These are phyloP conservation scores for Drosophila sucinea DNA, from an alignment of 1,140 invertebrate genomes.

Conservation along the genomic window DNA sequence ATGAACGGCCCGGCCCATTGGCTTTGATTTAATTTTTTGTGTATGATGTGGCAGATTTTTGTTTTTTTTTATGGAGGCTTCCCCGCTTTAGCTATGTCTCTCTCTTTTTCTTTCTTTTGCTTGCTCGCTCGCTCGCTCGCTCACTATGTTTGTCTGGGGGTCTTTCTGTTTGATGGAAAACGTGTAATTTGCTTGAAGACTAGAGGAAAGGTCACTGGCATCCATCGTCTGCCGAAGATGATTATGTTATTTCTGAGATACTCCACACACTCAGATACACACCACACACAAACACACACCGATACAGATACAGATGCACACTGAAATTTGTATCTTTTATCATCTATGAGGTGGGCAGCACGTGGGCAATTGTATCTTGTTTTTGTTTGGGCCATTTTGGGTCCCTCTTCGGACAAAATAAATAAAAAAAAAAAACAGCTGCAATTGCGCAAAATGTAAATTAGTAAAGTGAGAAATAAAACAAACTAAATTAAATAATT, in stretches of 20 bases:
- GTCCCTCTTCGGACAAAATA: neutral
- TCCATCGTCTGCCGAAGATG: constrained; percentile 45
- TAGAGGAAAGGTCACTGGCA: constrained; percentile 74
- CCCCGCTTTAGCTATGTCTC: constrained; percentile 59
- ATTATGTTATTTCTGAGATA: constrained; percentile 42
- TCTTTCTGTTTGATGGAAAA: constrained; percentile 19
- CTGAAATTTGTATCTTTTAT: constrained; percentile 21
- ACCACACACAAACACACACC: constrained; percentile 1
- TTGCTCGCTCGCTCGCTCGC: neutral
- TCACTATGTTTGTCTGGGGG: neutral
- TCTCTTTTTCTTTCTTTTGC: constrained; percentile 6
- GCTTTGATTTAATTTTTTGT: constrained; percentile 19
- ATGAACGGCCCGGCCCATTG: neutral
- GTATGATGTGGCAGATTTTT: constrained; percentile 38
- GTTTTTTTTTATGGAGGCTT: constrained; percentile 35
- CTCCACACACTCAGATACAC: constrained; percentile 11
- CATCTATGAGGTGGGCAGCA: constrained; percentile 49
- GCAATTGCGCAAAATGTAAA: constrained; percentile 64
- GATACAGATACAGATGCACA: neutral
- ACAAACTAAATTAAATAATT: constrained; percentile 1
- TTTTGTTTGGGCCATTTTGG: constrained; percentile 19
- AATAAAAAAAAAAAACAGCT: constrained; percentile 39
- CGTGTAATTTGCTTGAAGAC: constrained; percentile 52
- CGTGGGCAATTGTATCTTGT: constrained; percentile 51
- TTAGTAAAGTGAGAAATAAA: constrained; percentile 26